These are phyloP conservation scores for Merops nubicus DNA, from an alignment of 2,113 vertebrate genomes.

Conservation along the genomic window DNA sequence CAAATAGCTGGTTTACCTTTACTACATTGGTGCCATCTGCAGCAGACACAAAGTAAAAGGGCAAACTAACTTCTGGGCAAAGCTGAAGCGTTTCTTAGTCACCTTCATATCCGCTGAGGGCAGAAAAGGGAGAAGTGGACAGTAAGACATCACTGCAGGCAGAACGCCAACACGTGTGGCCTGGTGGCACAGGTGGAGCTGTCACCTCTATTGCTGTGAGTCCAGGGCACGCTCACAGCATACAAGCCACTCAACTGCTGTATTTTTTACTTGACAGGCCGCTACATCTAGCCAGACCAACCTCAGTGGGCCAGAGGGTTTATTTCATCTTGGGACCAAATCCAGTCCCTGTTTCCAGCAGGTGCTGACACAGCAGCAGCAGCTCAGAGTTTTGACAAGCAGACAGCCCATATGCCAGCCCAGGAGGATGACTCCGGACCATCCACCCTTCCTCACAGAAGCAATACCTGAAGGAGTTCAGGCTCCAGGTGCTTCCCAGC, in stretches of 20 bases:
- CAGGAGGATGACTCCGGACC: neutral
- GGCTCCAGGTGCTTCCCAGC: neutral
- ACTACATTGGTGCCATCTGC: slow-evolving; percentile 96
- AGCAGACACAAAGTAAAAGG: slow-evolving; percentile 95
- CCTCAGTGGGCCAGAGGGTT: neutral
- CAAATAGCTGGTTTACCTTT: slow-evolving; percentile 79
- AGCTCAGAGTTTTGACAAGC: neutral
- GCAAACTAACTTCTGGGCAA: slow-evolving; percentile 91
- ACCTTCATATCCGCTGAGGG: slow-evolving; percentile 86
- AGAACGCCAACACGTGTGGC: neutral
- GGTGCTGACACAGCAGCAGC: neutral
- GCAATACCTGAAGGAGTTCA: neutral
- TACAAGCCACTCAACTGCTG: neutral
- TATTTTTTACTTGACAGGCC: neutral
- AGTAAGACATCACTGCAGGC: neutral
- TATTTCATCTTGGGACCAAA: neutral
- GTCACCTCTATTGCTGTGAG: neutral
- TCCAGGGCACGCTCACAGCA: neutral
- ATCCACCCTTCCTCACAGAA: neutral
- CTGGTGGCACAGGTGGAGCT: neutral
- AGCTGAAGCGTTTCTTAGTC: slow-evolving; percentile 92
- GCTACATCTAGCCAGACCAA: neutral
- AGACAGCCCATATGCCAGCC: neutral
- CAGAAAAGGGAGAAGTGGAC: neutral
- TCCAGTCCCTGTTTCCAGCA: neutral